These are phyloP conservation scores for Octopus sinensis DNA, from an alignment of 1,140 invertebrate species.

Conservation along the genomic window DNA sequence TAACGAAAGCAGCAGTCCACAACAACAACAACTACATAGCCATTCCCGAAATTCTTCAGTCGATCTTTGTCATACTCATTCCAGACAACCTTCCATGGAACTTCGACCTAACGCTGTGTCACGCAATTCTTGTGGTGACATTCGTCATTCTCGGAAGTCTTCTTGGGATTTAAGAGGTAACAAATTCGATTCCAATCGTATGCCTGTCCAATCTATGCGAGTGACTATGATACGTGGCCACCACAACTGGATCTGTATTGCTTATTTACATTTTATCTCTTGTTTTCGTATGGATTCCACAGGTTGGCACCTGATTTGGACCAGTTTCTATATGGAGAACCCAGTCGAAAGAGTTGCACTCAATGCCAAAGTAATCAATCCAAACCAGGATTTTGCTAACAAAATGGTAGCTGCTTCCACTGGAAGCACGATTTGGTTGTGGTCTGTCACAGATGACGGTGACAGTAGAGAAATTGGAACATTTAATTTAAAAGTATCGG, in stretches of 20 bases:
- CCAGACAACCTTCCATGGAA: constrained; percentile 2
- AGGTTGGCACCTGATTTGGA: constrained; percentile 93
- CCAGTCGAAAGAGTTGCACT: constrained; percentile 89
- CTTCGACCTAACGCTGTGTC: neutral
- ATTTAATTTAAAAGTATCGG: constrained; percentile 86
- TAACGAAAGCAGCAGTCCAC: neutral
- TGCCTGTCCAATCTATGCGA: constrained; percentile 37
- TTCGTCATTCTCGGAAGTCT: constrained; percentile 8
- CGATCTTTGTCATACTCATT: neutral
- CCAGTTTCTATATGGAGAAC: constrained; percentile 84
- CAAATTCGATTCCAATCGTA: neutral
- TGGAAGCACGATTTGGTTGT: constrained; percentile 79
- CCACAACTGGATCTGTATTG: constrained; percentile 96
- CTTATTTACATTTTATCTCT: constrained; percentile 91
- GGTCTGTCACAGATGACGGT: constrained; percentile 83
- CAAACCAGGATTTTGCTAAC: constrained; percentile 60
- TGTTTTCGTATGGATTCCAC: constrained; percentile 84
- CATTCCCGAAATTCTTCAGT: constrained; percentile 8
- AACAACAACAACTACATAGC: neutral
- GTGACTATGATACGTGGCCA: constrained; percentile 85
- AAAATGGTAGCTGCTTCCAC: constrained; percentile 88
- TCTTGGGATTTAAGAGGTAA: constrained; percentile 7
- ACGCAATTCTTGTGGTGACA: neutral
- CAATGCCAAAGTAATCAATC: constrained; percentile 81
- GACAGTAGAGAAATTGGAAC: constrained; percentile 75